Conservation (phyloP, 2,797 vertebrate species). For the Sebastes vulpes region DNA sequence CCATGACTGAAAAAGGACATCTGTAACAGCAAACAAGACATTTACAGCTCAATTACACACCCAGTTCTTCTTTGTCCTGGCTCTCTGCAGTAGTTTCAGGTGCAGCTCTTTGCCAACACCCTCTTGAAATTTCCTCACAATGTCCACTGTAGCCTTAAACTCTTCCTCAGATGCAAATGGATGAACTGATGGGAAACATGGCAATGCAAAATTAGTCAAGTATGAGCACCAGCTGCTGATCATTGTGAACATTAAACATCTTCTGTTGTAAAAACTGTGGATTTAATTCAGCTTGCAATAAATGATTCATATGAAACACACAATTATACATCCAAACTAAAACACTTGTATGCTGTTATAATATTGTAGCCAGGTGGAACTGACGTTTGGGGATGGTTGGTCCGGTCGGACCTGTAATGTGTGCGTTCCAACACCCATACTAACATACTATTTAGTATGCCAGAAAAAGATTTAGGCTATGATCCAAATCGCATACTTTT, state of each 20-base stretch:
- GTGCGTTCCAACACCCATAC: too few species aligned
- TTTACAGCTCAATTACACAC: slow-evolving; percentile 72
- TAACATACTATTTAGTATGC: too few species aligned
- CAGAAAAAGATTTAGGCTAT: too few species aligned
- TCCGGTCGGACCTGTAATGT: too few species aligned
- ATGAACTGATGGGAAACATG: slow-evolving; percentile 84
- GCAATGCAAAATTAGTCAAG: not conserved
- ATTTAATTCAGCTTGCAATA: not conserved
- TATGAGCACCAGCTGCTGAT: not conserved
- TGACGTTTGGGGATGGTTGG: too few species aligned
- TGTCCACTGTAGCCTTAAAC: slow-evolving; percentile 86
- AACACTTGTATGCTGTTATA: not conserved
- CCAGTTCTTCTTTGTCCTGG: slow-evolving; percentile 92
- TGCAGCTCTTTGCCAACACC: slow-evolving; percentile 92
- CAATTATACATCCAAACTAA: not conserved
- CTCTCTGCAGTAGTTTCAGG: slow-evolving; percentile 92
- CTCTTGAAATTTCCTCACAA: slow-evolving; percentile 89
- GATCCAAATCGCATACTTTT: too few species aligned
- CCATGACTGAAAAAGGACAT: not conserved
- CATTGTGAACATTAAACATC: not conserved
- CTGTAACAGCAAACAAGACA: not conserved
- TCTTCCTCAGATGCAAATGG: slow-evolving; percentile 92
- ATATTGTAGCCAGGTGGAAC: not conserved
- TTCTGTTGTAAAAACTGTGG: not conserved
- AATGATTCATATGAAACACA: not conserved